Conservation (phyloP, 2,888 invertebrate species). For the Leptopilina myrica region DNA sequence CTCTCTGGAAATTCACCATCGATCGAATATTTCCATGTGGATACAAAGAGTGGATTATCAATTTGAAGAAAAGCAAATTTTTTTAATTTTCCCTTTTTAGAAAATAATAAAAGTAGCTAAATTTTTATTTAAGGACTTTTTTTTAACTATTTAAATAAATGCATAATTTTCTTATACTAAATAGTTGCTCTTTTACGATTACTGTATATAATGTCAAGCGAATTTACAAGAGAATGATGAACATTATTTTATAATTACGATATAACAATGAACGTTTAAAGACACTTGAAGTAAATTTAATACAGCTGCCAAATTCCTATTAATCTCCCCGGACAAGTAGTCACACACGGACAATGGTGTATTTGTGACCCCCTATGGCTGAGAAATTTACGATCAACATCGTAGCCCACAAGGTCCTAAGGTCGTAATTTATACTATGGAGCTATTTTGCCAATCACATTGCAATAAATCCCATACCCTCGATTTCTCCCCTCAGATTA, state of each 20-base stretch:
- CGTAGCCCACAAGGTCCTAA: constrained; percentile 35
- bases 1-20: too few species aligned
- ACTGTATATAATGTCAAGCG: too few species aligned
- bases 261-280: neutral
- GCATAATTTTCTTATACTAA: too few species aligned
- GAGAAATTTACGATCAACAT: constrained; percentile 39
- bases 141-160: too few species aligned
- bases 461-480: constrained; percentile 25
- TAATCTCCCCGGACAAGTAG: constrained; percentile 28
- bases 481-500: neutral
- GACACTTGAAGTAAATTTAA: constrained; percentile 19
- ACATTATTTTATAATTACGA: neutral
- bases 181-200: too few species aligned
- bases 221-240: too few species aligned
- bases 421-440: constrained; percentile 40
- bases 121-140: too few species aligned
- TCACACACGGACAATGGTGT: constrained; percentile 20
- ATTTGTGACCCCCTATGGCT: constrained; percentile 38
- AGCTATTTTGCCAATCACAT: constrained; percentile 22
- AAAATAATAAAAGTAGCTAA: too few species aligned
- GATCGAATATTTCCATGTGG: too few species aligned
- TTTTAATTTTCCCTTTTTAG: too few species aligned
- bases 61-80: too few species aligned
- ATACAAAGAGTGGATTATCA: too few species aligned
- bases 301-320: constrained; percentile 38